Base-by-base conservation (phyloP, 2,888 invertebrate genomes). In the Luffia ferchaultella region DNA sequence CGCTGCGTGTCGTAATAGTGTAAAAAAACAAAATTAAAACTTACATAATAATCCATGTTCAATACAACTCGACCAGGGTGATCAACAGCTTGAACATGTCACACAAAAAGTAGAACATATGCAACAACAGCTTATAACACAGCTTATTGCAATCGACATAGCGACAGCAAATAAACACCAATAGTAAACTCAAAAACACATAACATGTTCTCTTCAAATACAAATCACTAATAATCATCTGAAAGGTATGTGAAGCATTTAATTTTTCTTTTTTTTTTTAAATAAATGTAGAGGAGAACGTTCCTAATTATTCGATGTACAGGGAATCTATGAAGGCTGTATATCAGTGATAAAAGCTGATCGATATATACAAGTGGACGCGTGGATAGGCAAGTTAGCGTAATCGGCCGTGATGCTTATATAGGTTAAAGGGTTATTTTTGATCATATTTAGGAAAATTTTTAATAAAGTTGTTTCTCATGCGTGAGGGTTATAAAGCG, bases 61-160 rank as follows among this genome's bases (percentile, higher is more conserved):
- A 78, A 54, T 76, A 77, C 49, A 77, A 62, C 58, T 79, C 82
- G 3, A 80, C 78, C 41, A 82, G 61, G 58, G 82, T 80, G 68
- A 83, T 76, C 42, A 83, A 59, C 15, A 80, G 59, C 58, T 78
- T 77, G 56, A 82, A 60, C 66, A 79, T 61, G 52, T 83, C 82
- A 54, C 82, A 78, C 50, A 64, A 67, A 46, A 79, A 63, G 55
- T 83, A 83, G 57, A 83, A 83, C 52, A 67, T 55, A 48, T 83
- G 70, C 53, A 79, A 58, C 50, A 79, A 43, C n/a, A 76, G 52
- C 57, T 75, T 80, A 67, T 82, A 82, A 72, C 76, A 79, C 59
- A 67, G 58, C 12, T 82, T 71, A 54, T 65, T 72, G 56, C 76
- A 57, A 68, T 83, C 80, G 67, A 82, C 60, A 48, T 67, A 63